Evolutionary conservation across 2,113 vertebrate species (phyloP).

Genomic region (Alethe castanea): DNA sequence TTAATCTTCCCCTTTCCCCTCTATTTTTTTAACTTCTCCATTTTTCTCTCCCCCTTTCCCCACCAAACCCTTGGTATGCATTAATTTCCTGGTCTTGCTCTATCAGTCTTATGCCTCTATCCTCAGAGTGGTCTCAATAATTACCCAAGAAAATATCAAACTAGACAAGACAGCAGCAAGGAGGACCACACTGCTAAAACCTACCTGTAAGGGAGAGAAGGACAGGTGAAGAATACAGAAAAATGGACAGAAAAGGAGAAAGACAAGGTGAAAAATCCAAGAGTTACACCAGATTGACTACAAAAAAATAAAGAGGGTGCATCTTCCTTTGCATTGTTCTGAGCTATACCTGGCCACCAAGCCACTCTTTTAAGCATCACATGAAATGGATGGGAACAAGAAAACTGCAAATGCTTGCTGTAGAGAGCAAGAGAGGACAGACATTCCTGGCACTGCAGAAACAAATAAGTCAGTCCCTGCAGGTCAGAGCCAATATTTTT

Average conservation of each 20-base stretch:
- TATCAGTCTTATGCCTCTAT: not conserved
- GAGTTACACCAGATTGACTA: not conserved
- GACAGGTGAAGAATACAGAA: not conserved
- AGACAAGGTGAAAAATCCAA: not conserved
- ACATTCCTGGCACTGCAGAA: accelerated
- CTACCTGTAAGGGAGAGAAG: not conserved
- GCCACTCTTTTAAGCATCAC: not conserved
- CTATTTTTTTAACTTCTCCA: not conserved
- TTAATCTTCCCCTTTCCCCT: not conserved
- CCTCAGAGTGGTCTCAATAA: not conserved
- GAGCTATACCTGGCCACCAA: not conserved
- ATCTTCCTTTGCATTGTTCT: not conserved
- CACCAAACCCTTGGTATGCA: not conserved
- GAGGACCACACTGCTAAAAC: not conserved
- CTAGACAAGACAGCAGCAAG: not conserved
- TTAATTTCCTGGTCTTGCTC: not conserved
- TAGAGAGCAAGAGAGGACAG: not conserved
- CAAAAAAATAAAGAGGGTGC: not conserved
- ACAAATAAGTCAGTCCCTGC: not conserved
- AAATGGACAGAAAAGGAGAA: not conserved
- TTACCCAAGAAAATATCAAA: not conserved
- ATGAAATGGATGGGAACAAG: not conserved
- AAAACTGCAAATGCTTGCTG: not conserved
- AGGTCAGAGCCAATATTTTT: not conserved
- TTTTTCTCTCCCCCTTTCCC: not conserved